Base-by-base conservation (phyloP, 1,140 invertebrate species). In the Grapholita molesta region DNA sequence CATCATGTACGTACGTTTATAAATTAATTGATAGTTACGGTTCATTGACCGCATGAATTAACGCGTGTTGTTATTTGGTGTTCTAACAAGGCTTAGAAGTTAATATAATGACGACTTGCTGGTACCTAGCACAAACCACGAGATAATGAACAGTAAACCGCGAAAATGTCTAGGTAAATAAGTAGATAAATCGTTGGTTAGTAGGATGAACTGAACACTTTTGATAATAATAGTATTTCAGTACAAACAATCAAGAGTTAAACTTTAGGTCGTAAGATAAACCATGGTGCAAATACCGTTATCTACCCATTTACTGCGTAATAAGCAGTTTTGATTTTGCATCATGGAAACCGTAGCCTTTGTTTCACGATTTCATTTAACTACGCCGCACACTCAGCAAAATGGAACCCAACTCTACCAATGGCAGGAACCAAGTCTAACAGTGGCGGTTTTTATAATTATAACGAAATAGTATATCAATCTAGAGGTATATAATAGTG, bases 31-130 rank as follows among this genome's bases (percentile, higher is more conserved):
- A 15, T 28, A 30, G 24, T 28, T 3, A 1, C 23, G 11, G 53
- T 57, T 57, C 55, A 61, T 28, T 61, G 28, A 61, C 55, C 55
- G 24, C 55, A 5, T n/a, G n/a, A 57, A n/a, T 25, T 25, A 57
- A 24, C 53, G 8, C n/a, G 35, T 28, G 42, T 21, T 48, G 42
- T 2, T 42, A 42, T 0, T 38, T 38, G 35, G 35, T 38, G n/a
- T 42, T 48, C 21, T 21, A 48, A 48, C 38, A 48, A 48, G 15
- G n/a, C 4, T 8, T 18, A 8, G 8, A 21, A 48, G 18, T 2
- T 15, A 48, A 48, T 48, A 48, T 48, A n/a, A 18, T n/a, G 21
- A 9, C 5, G 18, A 48, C 18, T 48, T 18, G 42, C 42, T 21
- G 42, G n/a, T n/a, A n/a, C n/a, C n/a, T n/a, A n/a, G n/a, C n/a